Evolutionary conservation across 2,888 invertebrate species (phyloP), one percentile per base, ranked within the genome.

Genomic region (Ennomos erosarius): DNA sequence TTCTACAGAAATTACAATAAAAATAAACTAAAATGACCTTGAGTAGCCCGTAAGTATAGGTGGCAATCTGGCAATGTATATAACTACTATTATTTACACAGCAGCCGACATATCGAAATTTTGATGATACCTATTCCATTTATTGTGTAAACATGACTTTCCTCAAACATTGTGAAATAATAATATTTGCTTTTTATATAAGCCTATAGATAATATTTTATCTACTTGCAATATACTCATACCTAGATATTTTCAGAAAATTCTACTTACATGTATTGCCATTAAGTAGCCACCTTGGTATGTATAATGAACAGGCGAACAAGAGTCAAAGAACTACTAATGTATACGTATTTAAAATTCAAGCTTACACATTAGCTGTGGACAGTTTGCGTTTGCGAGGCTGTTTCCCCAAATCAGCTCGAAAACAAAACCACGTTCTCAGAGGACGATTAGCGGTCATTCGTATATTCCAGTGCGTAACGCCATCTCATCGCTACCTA

Each of bases 391-490:
- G 65, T 56, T 65, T 55, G 70, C 69, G 67, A 63, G 69, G 70
- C 69, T 64, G 65, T 66, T 65, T 64, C 60, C 42, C 62, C 62
- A 68, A 68, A 58, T 54, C 44, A 58, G 12, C 54, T 47, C 51
- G 43, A 47, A 26, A 9, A 51, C 48, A 47, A 26, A 9, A 51
- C 48, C 48, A 39, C 10, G 36, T 33, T 70, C 54, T 43, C 65
- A 74, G 70, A 77, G 79, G 79, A 64, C 77, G 50, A 65, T 69
- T 72, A 79, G 78, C 75, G 79, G 78, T 76, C 78, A 67, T 54
- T 62, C 47, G 12, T 52, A 1, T 58, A 46, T 61, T 66, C 62
- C 66, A 43, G 12, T 11, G 42, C 36, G 39, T 46, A 59, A 38
- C 38, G 42, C 13, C 35, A 49, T 35, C 33, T 42, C 55, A 10